Evolutionary conservation across 1,140 invertebrate genomes (phyloP), one percentile per base, ranked within the genome.

Genomic region (Littorina saxatilis): DNA sequence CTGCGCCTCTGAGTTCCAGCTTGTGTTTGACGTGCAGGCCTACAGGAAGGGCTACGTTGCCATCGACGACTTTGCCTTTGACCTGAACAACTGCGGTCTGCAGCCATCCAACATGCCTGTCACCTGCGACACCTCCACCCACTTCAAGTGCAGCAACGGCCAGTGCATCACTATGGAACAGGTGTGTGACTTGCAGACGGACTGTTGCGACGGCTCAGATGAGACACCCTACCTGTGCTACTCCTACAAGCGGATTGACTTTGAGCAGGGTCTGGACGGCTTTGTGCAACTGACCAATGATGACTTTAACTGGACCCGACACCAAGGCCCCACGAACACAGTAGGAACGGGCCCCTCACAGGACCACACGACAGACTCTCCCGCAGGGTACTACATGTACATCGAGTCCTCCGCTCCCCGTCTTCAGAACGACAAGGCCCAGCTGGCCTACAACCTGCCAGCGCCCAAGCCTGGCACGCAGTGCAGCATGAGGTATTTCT

Each of bases 391-490:
- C 58, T 91, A 87, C 82, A 47, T 86, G 76, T 83, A 83, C 73
- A 86, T 96, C 52, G 96, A 96, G 86, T 94, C 95, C 55, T 89
- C 88, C 29, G 47, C 55, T 4, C 89, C 88, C n/a, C 82, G 85
- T 20, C 29, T 61, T 17, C 89, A 92, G 20, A 96, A 96, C 88
- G 95, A 96, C 80, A 95, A 94, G 0, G 96, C 96, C 0, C 93
- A 95, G 43, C 93, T 97, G 0, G 92, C 94, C 5, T 86, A 87
- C 47, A 77, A 84, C 68, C 83, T 90, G 15, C 88, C 90, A 37
- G 63, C 63, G 4, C 79, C 84, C 58, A 87, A 77, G 27, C 73
- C 79, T 23, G 78, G 83, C 88, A 80, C 58, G 81, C 20, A 82
- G 17, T 91, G 86, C 27, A 96, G 84, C 66, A 87, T 92, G 82